Evolutionary conservation across 2,797 vertebrate genomes (phyloP).

Genomic region (Etheostoma perlongum): DNA sequence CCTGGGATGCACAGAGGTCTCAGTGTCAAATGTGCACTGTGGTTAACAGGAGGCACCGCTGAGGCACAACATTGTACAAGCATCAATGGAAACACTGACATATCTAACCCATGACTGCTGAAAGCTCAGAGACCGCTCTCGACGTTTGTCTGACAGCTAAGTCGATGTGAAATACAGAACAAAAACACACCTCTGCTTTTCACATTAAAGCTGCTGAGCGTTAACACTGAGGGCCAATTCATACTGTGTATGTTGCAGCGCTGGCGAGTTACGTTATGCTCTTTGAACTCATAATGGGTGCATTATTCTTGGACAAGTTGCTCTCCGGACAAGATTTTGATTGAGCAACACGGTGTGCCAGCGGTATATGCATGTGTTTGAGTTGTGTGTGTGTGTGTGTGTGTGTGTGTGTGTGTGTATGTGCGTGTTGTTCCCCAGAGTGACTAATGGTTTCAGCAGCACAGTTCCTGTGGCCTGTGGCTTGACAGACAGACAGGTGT

Average conservation of each 20-base stretch:
- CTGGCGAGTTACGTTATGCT: slow-evolving; percentile 62
- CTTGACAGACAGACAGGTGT: slow-evolving; percentile 60
- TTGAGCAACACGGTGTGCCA: slow-evolving; percentile 69
- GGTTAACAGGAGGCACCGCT: slow-evolving; percentile 60
- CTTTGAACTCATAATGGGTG: slow-evolving; percentile 77
- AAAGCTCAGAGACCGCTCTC: slow-evolving; percentile 54
- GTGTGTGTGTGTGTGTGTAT: slow-evolving; percentile 52
- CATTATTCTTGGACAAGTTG: slow-evolving; percentile 72
- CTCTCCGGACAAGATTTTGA: slow-evolving; percentile 69
- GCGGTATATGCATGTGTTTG: slow-evolving; percentile 49
- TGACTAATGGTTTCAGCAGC: slow-evolving; percentile 81
- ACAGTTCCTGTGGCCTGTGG: slow-evolving; percentile 71
- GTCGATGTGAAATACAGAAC: slow-evolving; percentile 73
- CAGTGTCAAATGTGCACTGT: slow-evolving; percentile 49
- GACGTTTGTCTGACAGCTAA: slow-evolving; percentile 63
- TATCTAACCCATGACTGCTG: slow-evolving; percentile 57
- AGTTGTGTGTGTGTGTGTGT: slow-evolving; percentile 48
- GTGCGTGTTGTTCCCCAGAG: slow-evolving; percentile 68
- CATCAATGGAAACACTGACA: slow-evolving; percentile 76
- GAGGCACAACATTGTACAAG: slow-evolving; percentile 43
- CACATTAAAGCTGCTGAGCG: slow-evolving; percentile 66
- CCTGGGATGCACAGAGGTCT: slow-evolving; percentile 34
- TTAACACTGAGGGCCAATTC: slow-evolving; percentile 60
- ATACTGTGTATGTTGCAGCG: slow-evolving; percentile 35
- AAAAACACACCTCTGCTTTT: slow-evolving; percentile 77